These are phyloP conservation scores for Dione juno DNA, from an alignment of 2,888 invertebrate genomes.

Conservation along the genomic window DNA sequence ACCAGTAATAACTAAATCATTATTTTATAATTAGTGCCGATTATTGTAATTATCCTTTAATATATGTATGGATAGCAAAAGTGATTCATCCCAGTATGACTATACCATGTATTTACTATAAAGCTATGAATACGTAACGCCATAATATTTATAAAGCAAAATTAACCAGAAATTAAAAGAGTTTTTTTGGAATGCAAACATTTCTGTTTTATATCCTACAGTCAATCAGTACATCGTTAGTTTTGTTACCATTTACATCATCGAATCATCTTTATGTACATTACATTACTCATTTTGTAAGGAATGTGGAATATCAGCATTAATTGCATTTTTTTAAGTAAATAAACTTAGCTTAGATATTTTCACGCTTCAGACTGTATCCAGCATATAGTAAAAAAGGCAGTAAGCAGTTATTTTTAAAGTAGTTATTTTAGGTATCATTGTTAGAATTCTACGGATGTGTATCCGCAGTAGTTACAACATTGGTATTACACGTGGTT, in stretches of 20 bases:
- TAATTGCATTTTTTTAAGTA: neutral
- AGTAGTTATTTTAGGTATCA: neutral
- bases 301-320: neutral
- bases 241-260: conserved; percentile 12
- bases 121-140: conserved; percentile 3
- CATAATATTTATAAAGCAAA: conserved; percentile 28
- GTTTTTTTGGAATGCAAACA: conserved; percentile 17
- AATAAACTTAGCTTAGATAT: neutral
- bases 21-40: too few species aligned
- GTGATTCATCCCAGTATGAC: neutral
- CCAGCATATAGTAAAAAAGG: neutral
- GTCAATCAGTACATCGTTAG: neutral
- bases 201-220: conserved; percentile 20
- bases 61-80: neutral
- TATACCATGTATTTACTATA: neutral
- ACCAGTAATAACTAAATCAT: too few species aligned
- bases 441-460: conserved; percentile 11
- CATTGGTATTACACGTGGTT: conserved; percentile 21
- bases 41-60: neutral
- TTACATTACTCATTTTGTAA: neutral
- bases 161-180: conserved; percentile 7
- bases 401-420: neutral
- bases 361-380: neutral
- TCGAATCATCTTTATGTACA: neutral
- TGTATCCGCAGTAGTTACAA: neutral